These are phyloP conservation scores for Agrypnia vestita DNA, from an alignment of 1,140 invertebrate genomes.

Conservation along the genomic window DNA sequence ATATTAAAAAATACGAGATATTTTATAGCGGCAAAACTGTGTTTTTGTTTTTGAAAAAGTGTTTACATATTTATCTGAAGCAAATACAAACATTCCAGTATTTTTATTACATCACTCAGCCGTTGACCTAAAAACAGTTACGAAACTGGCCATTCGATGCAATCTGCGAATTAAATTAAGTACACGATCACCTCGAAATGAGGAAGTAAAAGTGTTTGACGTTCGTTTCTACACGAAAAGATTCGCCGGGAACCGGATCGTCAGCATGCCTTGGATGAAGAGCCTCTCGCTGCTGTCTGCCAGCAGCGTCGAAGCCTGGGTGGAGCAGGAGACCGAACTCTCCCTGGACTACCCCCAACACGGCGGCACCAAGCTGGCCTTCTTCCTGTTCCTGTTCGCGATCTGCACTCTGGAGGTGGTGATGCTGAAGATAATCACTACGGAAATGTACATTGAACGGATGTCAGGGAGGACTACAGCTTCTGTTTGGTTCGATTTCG, in stretches of 20 bases:
- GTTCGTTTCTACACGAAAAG: background rate
- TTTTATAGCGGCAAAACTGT: too few relatives aligned
- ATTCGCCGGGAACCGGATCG: too few relatives aligned
- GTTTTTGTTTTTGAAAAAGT: too few relatives aligned
- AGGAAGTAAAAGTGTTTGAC: slow-evolving; percentile 20
- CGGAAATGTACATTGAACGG: slow-evolving; percentile 65
- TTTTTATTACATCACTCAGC: background rate
- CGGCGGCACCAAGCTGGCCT: slow-evolving; percentile 74
- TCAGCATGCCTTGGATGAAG: slow-evolving; percentile 52
- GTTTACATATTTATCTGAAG: too few relatives aligned
- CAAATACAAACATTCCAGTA: background rate
- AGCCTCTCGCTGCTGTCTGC: slow-evolving; percentile 64
- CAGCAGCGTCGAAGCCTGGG: slow-evolving; percentile 67
- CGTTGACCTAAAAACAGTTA: slow-evolving; percentile 24
- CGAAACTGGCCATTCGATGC: background rate
- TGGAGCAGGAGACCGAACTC: slow-evolving; percentile 62
- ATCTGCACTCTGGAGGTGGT: slow-evolving; percentile 81
- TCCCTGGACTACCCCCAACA: slow-evolving; percentile 68
- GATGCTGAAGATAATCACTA: slow-evolving; percentile 77
- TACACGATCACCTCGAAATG: slow-evolving; percentile 5
- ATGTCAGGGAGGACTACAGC: slow-evolving; percentile 66
- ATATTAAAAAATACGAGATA: too few relatives aligned
- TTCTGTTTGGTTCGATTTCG: slow-evolving; percentile 74
- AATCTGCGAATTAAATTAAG: background rate
- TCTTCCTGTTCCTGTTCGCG: slow-evolving; percentile 78